A percentile compares a stretch with the other conserved stretches of the same genome.
phyloP scores from a whole-genome alignment of 1,140 invertebrate species.

The Zaprionus nigranus region DNA sequence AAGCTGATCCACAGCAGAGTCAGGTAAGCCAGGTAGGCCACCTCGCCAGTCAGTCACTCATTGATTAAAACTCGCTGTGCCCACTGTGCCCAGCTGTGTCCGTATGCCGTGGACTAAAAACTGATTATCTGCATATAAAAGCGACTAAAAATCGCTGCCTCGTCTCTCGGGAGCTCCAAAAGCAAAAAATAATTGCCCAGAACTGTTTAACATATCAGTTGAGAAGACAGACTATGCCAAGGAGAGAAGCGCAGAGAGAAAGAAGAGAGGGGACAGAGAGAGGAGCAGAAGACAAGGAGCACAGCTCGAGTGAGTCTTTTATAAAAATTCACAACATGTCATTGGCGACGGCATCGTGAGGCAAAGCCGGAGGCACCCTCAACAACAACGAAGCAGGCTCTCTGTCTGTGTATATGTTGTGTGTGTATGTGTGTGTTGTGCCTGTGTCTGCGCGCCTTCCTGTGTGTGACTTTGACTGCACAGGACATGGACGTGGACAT shows the following conservation, averaged over 20 bases:
- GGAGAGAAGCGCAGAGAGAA: slow-evolving; percentile 11
- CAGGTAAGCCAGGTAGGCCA: slow-evolving; percentile 16
- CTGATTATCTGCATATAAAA: slow-evolving; percentile 78
- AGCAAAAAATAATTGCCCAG: slow-evolving; percentile 79
- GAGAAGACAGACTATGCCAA: slow-evolving; percentile 22
- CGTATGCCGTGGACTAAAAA: slow-evolving; percentile 72
- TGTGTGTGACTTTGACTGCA: slow-evolving; percentile 64
- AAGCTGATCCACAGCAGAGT: not conserved
- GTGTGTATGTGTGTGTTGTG: not conserved
- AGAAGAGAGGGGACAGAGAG: not conserved
- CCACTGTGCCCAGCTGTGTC: slow-evolving; percentile 60
- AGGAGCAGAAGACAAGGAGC: slow-evolving; percentile 2
- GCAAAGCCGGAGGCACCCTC: slow-evolving; percentile 60
- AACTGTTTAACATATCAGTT: slow-evolving; percentile 81
- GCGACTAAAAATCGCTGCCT: slow-evolving; percentile 69
- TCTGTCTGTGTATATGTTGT: not conserved
- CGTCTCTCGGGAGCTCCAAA: not conserved
- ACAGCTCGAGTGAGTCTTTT: slow-evolving; percentile 73
- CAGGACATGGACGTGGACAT: slow-evolving; percentile 75
- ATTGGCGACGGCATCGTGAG: slow-evolving; percentile 64
- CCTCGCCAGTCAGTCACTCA: slow-evolving; percentile 53
- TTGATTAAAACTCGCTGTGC: slow-evolving; percentile 72
- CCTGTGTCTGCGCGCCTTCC: slow-evolving; percentile 47
- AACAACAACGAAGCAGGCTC: slow-evolving; percentile 13
- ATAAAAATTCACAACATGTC: slow-evolving; percentile 83